A percentile compares a stretch with the other conserved stretches of the same genome.
phyloP scores from a whole-genome alignment of 2,113 vertebrate genomes.

The Ictidomys tridecemlineatus region DNA sequence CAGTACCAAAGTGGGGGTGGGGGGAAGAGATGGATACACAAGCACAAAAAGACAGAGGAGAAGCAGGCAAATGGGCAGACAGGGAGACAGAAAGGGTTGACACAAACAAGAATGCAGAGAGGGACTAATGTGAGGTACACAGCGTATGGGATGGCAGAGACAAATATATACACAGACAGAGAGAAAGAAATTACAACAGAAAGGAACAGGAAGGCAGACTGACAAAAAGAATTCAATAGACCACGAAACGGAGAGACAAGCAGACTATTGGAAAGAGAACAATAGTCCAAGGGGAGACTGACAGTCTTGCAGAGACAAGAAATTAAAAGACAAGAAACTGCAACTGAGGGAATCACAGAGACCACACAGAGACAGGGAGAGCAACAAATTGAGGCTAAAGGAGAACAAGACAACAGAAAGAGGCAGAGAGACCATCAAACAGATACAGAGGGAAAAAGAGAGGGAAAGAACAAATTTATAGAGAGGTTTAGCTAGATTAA shows the following conservation, averaged over 20 bases:
- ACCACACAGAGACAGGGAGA: neutral
- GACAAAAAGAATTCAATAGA: neutral
- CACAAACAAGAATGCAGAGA: neutral
- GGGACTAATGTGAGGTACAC: neutral
- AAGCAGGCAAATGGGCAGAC: neutral
- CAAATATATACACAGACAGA: too few species aligned
- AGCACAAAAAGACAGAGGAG: neutral
- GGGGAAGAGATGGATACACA: neutral
- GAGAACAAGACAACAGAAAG: neutral
- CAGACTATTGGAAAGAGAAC: neutral
- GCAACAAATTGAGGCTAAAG: neutral
- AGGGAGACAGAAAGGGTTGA: neutral
- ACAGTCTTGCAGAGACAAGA: neutral
- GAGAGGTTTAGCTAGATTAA: neutral
- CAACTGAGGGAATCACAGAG: constrained; percentile 4
- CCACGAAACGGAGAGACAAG: neutral
- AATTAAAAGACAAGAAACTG: constrained; percentile 8
- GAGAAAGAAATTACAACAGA: neutral
- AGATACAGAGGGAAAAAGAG: neutral
- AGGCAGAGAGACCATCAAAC: neutral
- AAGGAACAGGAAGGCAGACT: neutral
- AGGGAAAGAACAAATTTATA: neutral
- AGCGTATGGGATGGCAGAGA: too few species aligned
- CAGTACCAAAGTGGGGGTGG: too few species aligned
- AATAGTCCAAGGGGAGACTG: neutral